Base-by-base conservation (phyloP, 2,888 invertebrate species). In the Molorchus minor region DNA sequence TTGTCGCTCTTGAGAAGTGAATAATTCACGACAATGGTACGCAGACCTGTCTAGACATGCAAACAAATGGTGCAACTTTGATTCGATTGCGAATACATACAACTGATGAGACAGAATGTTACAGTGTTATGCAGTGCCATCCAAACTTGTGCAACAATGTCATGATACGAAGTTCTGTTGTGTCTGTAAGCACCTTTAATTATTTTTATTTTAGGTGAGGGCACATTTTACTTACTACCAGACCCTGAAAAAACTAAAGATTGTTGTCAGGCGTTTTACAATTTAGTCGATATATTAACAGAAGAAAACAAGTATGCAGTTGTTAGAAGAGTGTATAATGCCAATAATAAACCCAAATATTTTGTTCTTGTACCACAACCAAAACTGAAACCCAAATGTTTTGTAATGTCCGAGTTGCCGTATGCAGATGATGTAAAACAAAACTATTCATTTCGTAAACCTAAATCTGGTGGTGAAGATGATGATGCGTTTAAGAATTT, bases 321-420 rank as follows among this genome's bases (percentile, higher is more conserved):
- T 20, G 62, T 59, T 5, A 62, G 64, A 33, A 61, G 65, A 16
- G 70, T 70, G 3, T 65, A 67, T 40, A 56, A 62, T 20, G 57
- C 58, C 5, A 65, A 66, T 38, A 56, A 43, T 21, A 69, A 61
- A 33, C 59, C 67, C 4, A 64, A 61, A 43, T 70, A 60, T 53
- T 64, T 62, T 12, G 69, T 55, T 4, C 51, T 71, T 17, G 65
- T 70, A 21, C 71, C 71, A 15, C 51, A 58, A 10, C 35, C 57
- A n/a, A 55, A 68, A 19, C 21, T 47, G 16, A 30, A 52, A n/a
- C 62, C 63, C 7, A 63, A 65, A 36, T 58, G 65, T 41, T 69
- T 70, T 29, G 49, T 64, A 12, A 57, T 67, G 57, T 38, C 54
- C 2, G 57, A 58, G 10, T 38, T 70, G 30, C 67, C 70, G 1